A percentile compares a stretch with the other conserved stretches of the same genome.
phyloP scores from a whole-genome alignment of 1,140 invertebrate genomes.

The Gonioctena quinquepunctata region DNA sequence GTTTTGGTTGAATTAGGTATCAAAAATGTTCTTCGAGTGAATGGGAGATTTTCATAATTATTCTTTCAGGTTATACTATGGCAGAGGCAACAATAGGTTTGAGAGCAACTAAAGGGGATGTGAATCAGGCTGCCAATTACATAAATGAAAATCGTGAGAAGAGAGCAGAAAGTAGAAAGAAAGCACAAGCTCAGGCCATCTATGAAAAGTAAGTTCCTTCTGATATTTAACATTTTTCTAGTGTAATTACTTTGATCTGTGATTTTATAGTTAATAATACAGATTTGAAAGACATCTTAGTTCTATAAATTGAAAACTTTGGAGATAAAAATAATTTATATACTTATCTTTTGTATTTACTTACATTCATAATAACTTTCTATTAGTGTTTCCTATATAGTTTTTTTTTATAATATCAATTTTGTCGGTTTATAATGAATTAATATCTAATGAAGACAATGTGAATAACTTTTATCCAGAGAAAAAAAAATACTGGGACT shows the following conservation, averaged over 20 bases:
- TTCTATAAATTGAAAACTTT: no score
- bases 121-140: constrained; percentile 65
- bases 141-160: constrained; percentile 64
- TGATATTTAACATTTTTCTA: no score
- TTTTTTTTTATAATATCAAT: no score
- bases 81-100: constrained; percentile 69
- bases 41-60: background rate
- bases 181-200: constrained; percentile 60
- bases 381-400: background rate
- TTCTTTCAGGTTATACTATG: constrained; percentile 61
- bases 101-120: constrained; percentile 63
- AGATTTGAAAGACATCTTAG: no score
- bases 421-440: no score
- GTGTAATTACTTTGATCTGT: no score
- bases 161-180: constrained; percentile 58
- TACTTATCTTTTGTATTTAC: no score
- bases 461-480: no score
- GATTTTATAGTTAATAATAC: no score
- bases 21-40: background rate
- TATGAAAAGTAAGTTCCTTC: constrained; percentile 52
- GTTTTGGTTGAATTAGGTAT: constrained; percentile 63
- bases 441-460: no score
- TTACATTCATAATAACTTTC: background rate
- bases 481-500: constrained; percentile 56
- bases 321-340: no score